These are phyloP conservation scores for Drosophila watanabei DNA, from an alignment of 1,140 invertebrate genomes.

Conservation along the genomic window DNA sequence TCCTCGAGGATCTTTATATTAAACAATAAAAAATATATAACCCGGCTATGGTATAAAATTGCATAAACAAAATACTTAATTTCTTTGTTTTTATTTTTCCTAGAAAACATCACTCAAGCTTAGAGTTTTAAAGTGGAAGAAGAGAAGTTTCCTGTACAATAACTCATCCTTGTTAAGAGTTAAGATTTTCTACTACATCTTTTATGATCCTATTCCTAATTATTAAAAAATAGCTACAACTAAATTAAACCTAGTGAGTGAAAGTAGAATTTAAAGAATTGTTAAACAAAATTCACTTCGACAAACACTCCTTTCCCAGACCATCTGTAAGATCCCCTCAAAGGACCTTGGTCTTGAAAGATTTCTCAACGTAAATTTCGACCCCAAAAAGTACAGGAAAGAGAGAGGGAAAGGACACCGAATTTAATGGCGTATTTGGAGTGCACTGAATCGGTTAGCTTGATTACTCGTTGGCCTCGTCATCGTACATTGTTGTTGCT, in stretches of 20 bases:
- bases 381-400: not conserved
- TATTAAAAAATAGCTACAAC: not conserved
- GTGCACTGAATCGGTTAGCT: constrained; percentile 73
- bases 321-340: not conserved
- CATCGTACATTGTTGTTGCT: constrained; percentile 49
- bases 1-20: not conserved
- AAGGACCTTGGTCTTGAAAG: not conserved
- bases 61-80: constrained; percentile 9
- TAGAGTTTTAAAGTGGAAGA: not conserved
- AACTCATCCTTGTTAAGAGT: too few species aligned
- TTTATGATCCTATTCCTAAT: not conserved
- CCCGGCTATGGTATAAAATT: constrained; percentile 28
- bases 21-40: not conserved
- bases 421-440: constrained; percentile 52
- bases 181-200: not conserved
- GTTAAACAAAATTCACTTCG: not conserved
- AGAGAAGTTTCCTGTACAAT: not conserved
- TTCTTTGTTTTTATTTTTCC: not conserved
- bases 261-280: not conserved
- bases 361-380: not conserved
- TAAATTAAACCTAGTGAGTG: not conserved
- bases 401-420: not conserved
- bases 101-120: not conserved
- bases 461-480: constrained; percentile 64
- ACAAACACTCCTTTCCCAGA: not conserved